Conservation (phyloP, 2,113 vertebrate species). For the Ammodytes dubius region DNA sequence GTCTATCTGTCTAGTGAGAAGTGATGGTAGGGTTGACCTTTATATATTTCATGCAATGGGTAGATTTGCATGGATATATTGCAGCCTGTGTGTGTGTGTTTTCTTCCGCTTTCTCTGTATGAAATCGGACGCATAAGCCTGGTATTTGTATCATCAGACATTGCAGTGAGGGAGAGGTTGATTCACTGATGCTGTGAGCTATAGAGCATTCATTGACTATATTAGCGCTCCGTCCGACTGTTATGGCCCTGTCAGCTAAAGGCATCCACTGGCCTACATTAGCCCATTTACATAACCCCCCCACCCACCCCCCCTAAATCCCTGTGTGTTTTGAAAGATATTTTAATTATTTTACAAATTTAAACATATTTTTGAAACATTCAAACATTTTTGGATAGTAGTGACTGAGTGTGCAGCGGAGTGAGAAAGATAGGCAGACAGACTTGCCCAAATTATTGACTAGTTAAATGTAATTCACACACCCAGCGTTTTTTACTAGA, state of each 20-base stretch:
- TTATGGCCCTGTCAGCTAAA: slow-evolving; percentile 64
- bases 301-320: too few species aligned
- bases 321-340: too few species aligned
- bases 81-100: neutral
- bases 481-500: too few species aligned
- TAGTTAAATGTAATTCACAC: too few species aligned
- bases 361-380: too few species aligned
- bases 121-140: neutral
- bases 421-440: too few species aligned
- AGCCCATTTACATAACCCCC: slow-evolving; percentile 61
- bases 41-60: neutral
- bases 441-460: too few species aligned
- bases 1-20: neutral
- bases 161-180: neutral
- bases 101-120: too few species aligned
- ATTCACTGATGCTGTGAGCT: slow-evolving; percentile 40
- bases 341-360: too few species aligned
- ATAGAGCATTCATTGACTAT: slow-evolving; percentile 27
- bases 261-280: slow-evolving; percentile 69
- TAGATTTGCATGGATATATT: neutral
- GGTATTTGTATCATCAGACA: slow-evolving; percentile 32
- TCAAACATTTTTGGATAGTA: too few species aligned
- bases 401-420: too few species aligned
- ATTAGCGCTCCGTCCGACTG: slow-evolving; percentile 36
- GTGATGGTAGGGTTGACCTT: neutral